Evolutionary conservation across 1,140 invertebrate genomes (phyloP).

Genomic region (Paracyclopina nana): DNA sequence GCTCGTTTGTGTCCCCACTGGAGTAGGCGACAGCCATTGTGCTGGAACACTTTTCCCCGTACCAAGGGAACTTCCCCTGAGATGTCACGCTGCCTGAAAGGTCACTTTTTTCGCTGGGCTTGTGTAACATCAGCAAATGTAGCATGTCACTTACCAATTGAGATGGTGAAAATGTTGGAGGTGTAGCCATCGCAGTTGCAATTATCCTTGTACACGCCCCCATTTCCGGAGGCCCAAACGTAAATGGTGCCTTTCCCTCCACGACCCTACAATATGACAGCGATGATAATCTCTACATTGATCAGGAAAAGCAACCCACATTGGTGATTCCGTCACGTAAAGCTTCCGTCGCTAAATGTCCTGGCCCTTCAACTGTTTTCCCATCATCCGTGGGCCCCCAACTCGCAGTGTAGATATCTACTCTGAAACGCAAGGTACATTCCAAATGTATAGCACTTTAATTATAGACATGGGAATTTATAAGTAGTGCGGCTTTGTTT

Average conservation of each 20-base stretch:
- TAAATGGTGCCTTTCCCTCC: constrained; percentile 90
- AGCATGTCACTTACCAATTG: constrained; percentile 34
- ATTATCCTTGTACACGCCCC: constrained; percentile 76
- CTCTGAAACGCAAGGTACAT: constrained; percentile 26
- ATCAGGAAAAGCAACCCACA: background rate
- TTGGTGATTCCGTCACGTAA: constrained; percentile 1
- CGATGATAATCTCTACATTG: background rate
- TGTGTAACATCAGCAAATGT: constrained; percentile 17
- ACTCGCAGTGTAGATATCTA: constrained; percentile 73
- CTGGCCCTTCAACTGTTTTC: constrained; percentile 65
- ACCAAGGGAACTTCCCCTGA: constrained; percentile 80
- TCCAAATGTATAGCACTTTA: background rate
- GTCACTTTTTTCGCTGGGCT: constrained; percentile 17
- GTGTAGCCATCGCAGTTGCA: constrained; percentile 99
- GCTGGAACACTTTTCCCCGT: constrained; percentile 70
- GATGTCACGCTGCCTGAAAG: constrained; percentile 53
- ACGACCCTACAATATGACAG: constrained; percentile 42
- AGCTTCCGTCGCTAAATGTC: constrained; percentile 41
- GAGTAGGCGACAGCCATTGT: constrained; percentile 87
- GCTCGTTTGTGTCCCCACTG: constrained; percentile 56
- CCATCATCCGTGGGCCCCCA: constrained; percentile 82
- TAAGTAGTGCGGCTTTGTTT: too few species aligned
- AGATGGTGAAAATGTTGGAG: constrained; percentile 95
- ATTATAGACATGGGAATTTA: too few species aligned
- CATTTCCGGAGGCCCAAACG: constrained; percentile 94